phyloP scores from a whole-genome alignment of 2,113 vertebrate genomes.

The Sarotherodon lohbergeri region DNA sequence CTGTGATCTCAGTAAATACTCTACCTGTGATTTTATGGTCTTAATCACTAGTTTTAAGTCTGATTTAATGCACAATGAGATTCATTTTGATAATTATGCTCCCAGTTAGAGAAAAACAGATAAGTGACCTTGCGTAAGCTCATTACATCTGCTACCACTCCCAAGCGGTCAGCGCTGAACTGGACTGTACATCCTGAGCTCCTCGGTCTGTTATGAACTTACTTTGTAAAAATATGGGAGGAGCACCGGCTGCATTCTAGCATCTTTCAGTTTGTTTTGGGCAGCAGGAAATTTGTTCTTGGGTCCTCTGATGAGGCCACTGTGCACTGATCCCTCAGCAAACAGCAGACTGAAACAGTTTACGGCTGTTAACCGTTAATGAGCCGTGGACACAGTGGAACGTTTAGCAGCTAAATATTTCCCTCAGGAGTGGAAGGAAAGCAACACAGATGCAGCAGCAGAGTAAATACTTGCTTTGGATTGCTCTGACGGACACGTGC shows the following conservation, averaged over 20 bases:
- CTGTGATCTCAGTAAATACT: not conserved
- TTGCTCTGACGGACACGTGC: not conserved
- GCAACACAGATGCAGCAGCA: not conserved
- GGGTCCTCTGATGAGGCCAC: fast-evolving
- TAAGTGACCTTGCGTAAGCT: not conserved
- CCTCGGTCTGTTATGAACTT: not conserved
- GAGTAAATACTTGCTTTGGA: not conserved
- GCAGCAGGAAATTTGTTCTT: not conserved
- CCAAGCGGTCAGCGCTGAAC: not conserved
- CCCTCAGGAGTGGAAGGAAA: not conserved
- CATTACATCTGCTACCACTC: not conserved
- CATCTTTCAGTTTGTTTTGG: not conserved
- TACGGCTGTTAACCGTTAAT: not conserved
- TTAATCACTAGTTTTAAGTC: not conserved
- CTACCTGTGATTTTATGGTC: not conserved
- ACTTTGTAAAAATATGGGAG: not conserved
- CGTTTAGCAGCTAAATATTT: not conserved
- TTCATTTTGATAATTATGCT: not conserved
- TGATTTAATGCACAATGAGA: not conserved
- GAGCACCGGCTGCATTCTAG: not conserved
- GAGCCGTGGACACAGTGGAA: not conserved
- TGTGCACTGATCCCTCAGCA: not conserved
- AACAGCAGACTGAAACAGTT: not conserved
- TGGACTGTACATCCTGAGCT: not conserved
- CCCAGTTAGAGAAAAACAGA: not conserved